Conservation (phyloP, 1,140 invertebrate species). For the Lasioglossum albipes region DNA sequence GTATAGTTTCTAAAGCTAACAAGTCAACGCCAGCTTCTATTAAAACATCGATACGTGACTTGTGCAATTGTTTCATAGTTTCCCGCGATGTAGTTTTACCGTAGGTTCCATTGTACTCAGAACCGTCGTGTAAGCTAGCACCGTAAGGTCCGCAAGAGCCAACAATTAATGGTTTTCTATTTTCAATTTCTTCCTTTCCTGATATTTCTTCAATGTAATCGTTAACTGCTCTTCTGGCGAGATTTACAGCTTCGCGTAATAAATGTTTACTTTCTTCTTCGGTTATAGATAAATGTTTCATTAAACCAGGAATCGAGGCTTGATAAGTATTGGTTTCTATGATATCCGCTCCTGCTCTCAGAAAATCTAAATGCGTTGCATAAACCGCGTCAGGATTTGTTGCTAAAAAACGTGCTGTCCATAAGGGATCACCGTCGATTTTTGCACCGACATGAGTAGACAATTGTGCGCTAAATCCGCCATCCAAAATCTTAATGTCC, state of each 20-base stretch:
- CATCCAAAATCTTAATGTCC: constrained; percentile 84
- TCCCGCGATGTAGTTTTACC: constrained; percentile 84
- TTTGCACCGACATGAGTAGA: constrained; percentile 85
- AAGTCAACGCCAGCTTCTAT: constrained; percentile 89
- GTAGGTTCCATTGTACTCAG: constrained; percentile 94
- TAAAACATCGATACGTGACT: constrained; percentile 87
- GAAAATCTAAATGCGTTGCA: constrained; percentile 88
- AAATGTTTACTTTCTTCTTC: constrained; percentile 84
- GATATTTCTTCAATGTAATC: constrained; percentile 80
- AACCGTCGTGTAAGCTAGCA: constrained; percentile 91
- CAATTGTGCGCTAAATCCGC: constrained; percentile 89
- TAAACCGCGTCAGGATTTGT: constrained; percentile 87
- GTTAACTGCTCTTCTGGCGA: constrained; percentile 84
- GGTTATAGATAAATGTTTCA: constrained; percentile 84
- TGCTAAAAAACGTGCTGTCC: constrained; percentile 89
- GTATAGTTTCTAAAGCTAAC: constrained; percentile 94
- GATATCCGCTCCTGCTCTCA: constrained; percentile 90
- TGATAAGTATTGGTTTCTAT: constrained; percentile 95
- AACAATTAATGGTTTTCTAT: constrained; percentile 82
- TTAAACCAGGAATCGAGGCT: constrained; percentile 89
- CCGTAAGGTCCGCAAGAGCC: constrained; percentile 96
- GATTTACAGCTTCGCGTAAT: constrained; percentile 85
- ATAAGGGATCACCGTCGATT: constrained; percentile 88
- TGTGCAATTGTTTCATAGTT: constrained; percentile 89
- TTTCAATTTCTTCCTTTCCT: constrained; percentile 41